Conservation (phyloP, 2,797 vertebrate species). For the Geotrypetes seraphini region DNA sequence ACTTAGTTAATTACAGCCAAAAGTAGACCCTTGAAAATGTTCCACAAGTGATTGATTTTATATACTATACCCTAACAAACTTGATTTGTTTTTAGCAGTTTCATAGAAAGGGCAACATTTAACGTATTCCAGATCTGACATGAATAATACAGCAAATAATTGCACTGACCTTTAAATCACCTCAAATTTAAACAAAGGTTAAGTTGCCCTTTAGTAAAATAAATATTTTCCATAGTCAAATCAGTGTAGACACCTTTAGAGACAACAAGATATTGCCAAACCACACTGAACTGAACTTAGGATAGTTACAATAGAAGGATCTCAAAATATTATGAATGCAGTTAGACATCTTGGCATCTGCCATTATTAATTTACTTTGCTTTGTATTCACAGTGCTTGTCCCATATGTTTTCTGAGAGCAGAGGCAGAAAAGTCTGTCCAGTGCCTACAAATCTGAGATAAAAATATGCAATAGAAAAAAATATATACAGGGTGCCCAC, state of each 20-base stretch:
- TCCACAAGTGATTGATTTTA: constrained; percentile 35
- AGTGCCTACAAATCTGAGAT: constrained; percentile 53
- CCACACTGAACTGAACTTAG: constrained; percentile 46
- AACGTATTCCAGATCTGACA: constrained; percentile 54
- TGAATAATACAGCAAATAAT: constrained; percentile 62
- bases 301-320: constrained; percentile 39
- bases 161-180: constrained; percentile 54
- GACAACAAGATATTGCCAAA: constrained; percentile 44
- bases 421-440: constrained; percentile 65
- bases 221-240: constrained; percentile 60
- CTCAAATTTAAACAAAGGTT: constrained; percentile 66
- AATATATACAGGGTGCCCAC: too few species aligned
- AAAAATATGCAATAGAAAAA: constrained; percentile 56
- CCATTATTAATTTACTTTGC: constrained; percentile 74
- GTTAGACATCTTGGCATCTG: constrained; percentile 70
- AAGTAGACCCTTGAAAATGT: constrained; percentile 32
- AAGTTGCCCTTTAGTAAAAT: constrained; percentile 60
- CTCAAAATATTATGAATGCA: constrained; percentile 43
- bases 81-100: constrained; percentile 29
- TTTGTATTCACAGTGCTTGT: constrained; percentile 62
- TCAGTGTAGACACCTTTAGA: constrained; percentile 53
- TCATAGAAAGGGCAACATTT: constrained; percentile 54
- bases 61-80: constrained; percentile 37
- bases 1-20: constrained; percentile 38
- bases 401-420: constrained; percentile 67